phyloP scores from a whole-genome alignment of 2,797 vertebrate genomes.

The Anguilla marmorata region DNA sequence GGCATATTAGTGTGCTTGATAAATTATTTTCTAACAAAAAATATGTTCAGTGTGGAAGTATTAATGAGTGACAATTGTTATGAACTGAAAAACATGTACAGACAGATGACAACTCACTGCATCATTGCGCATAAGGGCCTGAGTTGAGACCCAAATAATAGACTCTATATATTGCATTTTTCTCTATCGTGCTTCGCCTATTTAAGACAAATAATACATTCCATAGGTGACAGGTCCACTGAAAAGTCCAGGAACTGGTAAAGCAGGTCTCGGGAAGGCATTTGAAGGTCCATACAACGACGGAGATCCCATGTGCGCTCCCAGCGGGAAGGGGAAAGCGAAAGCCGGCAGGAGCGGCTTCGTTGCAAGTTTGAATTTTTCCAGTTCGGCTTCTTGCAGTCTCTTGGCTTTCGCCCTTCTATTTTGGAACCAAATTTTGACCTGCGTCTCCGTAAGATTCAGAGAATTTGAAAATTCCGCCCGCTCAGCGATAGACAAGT shows the following conservation, averaged over 20 bases:
- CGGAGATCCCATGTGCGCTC: conserved; percentile 72
- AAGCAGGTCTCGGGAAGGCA: conserved; percentile 69
- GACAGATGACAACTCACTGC: conserved; percentile 42
- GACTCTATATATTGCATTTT: conserved; percentile 7
- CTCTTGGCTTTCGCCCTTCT: conserved; percentile 82
- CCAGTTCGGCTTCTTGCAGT: conserved; percentile 83
- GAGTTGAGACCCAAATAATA: background rate
- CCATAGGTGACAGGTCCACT: conserved; percentile 79
- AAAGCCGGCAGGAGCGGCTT: conserved; percentile 78
- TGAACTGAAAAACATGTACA: conserved; percentile 2
- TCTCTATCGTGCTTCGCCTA: conserved; percentile 37
- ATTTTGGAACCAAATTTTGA: conserved; percentile 88
- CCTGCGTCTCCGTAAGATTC: conserved; percentile 84
- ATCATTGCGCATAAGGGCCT: conserved; percentile 34
- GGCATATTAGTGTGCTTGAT: background rate
- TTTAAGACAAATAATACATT: conserved; percentile 83
- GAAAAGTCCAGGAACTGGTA: conserved; percentile 79
- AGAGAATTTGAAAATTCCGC: conserved; percentile 83
- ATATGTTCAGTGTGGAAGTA: background rate
- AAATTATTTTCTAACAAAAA: conserved; percentile 13
- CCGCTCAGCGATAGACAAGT: conserved; percentile 83
- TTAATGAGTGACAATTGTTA: conserved; percentile 14
- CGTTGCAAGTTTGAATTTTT: conserved; percentile 78
- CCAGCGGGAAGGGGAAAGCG: conserved; percentile 78
- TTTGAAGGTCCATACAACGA: conserved; percentile 66